These are phyloP conservation scores for Pristiophorus japonicus DNA, from an alignment of 2,113 vertebrate species.

Conservation along the genomic window DNA sequence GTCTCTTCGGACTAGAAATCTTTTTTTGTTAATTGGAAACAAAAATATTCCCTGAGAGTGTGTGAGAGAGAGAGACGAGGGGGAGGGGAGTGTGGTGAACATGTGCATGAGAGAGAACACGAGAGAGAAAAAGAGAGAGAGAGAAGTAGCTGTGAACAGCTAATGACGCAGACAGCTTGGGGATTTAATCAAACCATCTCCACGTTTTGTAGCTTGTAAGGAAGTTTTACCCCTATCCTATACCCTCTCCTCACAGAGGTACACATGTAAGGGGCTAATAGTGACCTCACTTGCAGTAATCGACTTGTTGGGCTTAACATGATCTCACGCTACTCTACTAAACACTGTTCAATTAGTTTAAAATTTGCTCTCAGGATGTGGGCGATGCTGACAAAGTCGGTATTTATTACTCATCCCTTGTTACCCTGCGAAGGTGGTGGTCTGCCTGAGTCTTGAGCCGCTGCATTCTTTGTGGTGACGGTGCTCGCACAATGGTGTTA, in stretches of 20 bases:
- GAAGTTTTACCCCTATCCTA: neutral
- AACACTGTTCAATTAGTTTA: neutral
- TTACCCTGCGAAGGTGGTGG: neutral
- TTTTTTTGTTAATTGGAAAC: slow-evolving; percentile 18
- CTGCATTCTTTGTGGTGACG: neutral
- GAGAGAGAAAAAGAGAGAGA: no score
- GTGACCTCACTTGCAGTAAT: neutral
- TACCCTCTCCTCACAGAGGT: neutral
- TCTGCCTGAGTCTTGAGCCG: neutral
- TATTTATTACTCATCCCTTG: neutral
- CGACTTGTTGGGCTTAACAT: neutral
- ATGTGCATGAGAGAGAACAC: neutral
- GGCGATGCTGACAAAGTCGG: neutral
- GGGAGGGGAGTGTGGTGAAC: neutral
- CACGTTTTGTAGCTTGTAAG: neutral
- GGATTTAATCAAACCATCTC: neutral
- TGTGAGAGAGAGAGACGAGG: neutral
- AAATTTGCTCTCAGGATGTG: neutral
- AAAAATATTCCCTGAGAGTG: slow-evolving; percentile 6
- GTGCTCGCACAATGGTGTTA: no score
- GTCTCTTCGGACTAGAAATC: slow-evolving; percentile 15
- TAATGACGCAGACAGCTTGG: neutral
- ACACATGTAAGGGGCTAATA: neutral
- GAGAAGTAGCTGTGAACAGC: neutral
- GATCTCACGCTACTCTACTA: neutral